These are phyloP conservation scores for Caenorhabditis sinica DNA, from an alignment of 2,888 invertebrate species.

Conservation along the genomic window DNA sequence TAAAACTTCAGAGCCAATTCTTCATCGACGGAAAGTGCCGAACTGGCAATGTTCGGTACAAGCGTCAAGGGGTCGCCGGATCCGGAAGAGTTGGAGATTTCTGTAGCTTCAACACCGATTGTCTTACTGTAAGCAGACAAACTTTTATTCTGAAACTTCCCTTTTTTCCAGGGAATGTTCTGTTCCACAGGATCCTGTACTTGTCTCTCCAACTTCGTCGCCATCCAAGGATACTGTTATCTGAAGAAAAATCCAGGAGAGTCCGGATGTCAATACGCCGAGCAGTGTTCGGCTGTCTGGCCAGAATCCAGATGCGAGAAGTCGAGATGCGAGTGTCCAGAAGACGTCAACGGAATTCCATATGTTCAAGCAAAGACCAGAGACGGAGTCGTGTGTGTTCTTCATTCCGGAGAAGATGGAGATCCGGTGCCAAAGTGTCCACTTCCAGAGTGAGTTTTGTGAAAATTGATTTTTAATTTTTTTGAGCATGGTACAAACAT, in stretches of 20 bases:
- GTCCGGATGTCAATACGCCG: conserved; percentile 82
- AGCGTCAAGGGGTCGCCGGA: conserved; percentile 82
- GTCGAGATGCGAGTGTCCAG: conserved; percentile 82
- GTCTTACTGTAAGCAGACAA: conserved; percentile 75
- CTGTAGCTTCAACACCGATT: conserved; percentile 83
- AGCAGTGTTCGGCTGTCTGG: conserved; percentile 83
- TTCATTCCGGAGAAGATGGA: conserved; percentile 83
- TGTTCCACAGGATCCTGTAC: conserved; percentile 83
- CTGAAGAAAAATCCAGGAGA: conserved; percentile 83
- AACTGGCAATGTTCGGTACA: conserved; percentile 77
- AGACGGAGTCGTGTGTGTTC: conserved; percentile 82
- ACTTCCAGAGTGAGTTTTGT: conserved; percentile 63
- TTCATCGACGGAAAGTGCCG: conserved; percentile 81
- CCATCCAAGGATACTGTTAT: conserved; percentile 83
- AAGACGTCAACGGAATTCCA: conserved; percentile 83
- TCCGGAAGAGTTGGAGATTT: conserved; percentile 83
- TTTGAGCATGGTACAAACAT: no score
- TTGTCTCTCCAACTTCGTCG: conserved; percentile 83
- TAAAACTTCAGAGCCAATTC: conserved; percentile 67
- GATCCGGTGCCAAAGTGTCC: conserved; percentile 81
- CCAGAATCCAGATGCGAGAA: conserved; percentile 82
- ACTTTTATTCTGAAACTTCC: not conserved
- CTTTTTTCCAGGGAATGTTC: conserved; percentile 81
- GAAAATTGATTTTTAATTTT: not conserved
- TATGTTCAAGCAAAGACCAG: conserved; percentile 82